phyloP scores from a whole-genome alignment of 2,797 vertebrate genomes.

The Tamandua tetradactyla region DNA sequence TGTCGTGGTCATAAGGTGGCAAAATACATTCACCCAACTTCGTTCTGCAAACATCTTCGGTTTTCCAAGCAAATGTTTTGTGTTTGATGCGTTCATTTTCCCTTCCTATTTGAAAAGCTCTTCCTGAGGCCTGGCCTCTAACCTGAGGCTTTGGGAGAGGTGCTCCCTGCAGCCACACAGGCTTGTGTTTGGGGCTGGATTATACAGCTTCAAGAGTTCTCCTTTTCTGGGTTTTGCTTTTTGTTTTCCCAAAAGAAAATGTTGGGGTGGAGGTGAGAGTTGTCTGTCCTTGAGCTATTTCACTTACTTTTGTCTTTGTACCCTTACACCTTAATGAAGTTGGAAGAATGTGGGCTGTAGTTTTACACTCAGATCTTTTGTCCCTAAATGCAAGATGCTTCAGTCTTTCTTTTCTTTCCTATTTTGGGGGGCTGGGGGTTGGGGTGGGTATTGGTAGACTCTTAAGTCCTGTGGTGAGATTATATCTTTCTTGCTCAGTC shows the following conservation, averaged over 20 bases:
- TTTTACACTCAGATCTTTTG: constrained; percentile 13
- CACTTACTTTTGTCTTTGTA: not conserved
- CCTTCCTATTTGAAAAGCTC: not conserved
- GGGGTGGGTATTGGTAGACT: not conserved
- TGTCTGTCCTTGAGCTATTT: not conserved
- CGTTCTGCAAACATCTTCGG: not conserved
- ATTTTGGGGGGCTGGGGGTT: not conserved
- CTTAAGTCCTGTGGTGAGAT: not conserved
- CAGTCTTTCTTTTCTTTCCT: not conserved
- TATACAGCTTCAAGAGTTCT: not conserved
- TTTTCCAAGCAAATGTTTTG: constrained; percentile 6
- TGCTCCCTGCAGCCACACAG: not conserved
- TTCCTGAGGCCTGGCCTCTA: not conserved
- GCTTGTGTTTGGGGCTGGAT: not conserved
- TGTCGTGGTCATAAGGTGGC: not conserved
- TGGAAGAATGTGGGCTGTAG: not conserved
- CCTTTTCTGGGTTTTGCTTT: not conserved
- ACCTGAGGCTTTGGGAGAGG: not conserved
- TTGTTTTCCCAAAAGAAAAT: not conserved
- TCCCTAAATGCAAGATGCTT: not conserved
- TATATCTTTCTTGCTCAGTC: not conserved
- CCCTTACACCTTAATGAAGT: not conserved
- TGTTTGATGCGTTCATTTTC: not conserved
- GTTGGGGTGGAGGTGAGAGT: not conserved
- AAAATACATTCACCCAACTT: constrained; percentile 17